Evolutionary conservation across 2,888 invertebrate genomes (phyloP), one percentile per base, ranked within the genome.

Genomic region (Diachrysia chrysitis): DNA sequence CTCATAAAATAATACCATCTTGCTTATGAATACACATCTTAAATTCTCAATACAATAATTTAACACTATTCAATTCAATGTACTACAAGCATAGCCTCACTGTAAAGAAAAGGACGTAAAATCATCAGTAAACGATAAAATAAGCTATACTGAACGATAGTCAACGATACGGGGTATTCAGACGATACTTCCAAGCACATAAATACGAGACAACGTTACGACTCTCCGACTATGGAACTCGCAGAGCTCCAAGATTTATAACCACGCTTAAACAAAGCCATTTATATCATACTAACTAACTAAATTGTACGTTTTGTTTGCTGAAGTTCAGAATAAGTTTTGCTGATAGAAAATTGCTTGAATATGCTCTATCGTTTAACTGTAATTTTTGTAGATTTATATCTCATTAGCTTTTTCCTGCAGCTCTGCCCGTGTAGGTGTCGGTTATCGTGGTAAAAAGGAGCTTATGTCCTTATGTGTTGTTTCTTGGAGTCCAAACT

Each of bases 161-260:
- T 58, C 56, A 32, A 37, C 29, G 42, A 42, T 42, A 42, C 42
- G 42, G 42, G 42, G n/a, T 56, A 55, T 56, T 56, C 29, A 58
- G 35, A 16, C 55, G 17, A 69, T 53, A 69, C 59, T 69, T 58
- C 10, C 48, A 10, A 37, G 53, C 14, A 57, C 21, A 74, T 72
- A 74, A 69, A 42, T 62, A 55, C 46, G 23, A 10, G 48, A 51
- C 2, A 35, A 58, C 21, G 21, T 64, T 51, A 73, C 74, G 48
- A 58, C 63, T 68, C 9, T 16, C 32, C 35, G 48, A 42, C 61
- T 42, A 35, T n/a, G 32, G 29, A 37, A 19, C 48, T 51, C 42
- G 12, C n/a, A 57, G 53, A 48, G 19, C 6, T 17, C 46, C 9
- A 54, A 69, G 51, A 71, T 74, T 68, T 70, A 72, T 68, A 55